Evolutionary conservation across 2,888 invertebrate species (phyloP).

Genomic region (Tanaodytes sp.): DNA sequence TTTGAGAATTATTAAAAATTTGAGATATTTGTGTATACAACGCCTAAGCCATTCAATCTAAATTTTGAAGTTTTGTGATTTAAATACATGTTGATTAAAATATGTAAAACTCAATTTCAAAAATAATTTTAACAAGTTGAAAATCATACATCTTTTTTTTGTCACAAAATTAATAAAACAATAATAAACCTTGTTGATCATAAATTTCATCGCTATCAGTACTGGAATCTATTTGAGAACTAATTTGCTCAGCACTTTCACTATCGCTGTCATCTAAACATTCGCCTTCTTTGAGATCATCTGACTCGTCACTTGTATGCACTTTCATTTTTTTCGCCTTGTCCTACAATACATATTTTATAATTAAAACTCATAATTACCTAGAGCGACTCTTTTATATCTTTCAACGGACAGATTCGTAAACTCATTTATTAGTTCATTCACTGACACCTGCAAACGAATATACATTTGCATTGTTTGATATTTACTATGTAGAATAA

Average conservation of each 20-base stretch:
- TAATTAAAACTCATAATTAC: slow-evolving; percentile 53
- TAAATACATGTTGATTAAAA: too few species aligned
- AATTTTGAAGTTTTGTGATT: too few species aligned
- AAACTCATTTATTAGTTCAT: slow-evolving; percentile 68
- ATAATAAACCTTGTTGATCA: slow-evolving; percentile 65
- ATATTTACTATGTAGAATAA: neutral
- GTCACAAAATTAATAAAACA: too few species aligned
- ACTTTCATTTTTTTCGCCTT: slow-evolving; percentile 65
- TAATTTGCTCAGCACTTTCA: slow-evolving; percentile 57
- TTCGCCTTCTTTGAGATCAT: slow-evolving; percentile 79
- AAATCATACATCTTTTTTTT: too few species aligned
- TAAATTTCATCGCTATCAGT: slow-evolving; percentile 64
- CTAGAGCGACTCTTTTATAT: slow-evolving; percentile 65
- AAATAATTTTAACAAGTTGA: too few species aligned
- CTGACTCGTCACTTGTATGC: slow-evolving; percentile 54
- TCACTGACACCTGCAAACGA: slow-evolving; percentile 68
- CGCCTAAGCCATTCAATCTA: too few species aligned
- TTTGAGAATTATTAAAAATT: too few species aligned
- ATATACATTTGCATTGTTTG: slow-evolving; percentile 14
- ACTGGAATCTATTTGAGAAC: slow-evolving; percentile 58
- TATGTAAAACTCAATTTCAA: too few species aligned
- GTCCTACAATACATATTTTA: slow-evolving; percentile 67
- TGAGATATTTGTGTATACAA: too few species aligned
- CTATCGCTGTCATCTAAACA: slow-evolving; percentile 76
- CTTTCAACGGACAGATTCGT: slow-evolving; percentile 68